phyloP scores from a whole-genome alignment of 2,888 invertebrate species.

The Biston betularia region DNA sequence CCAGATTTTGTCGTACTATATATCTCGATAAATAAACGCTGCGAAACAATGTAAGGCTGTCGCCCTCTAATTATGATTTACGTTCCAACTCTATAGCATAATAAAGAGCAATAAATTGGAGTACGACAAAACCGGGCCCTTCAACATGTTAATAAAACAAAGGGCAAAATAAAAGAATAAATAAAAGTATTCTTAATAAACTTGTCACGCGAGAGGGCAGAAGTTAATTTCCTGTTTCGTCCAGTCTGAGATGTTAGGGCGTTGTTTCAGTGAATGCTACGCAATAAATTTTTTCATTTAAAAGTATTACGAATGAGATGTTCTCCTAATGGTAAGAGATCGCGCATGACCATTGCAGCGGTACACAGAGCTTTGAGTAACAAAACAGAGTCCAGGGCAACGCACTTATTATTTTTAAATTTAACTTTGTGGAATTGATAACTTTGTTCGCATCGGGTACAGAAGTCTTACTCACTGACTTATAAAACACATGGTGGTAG shows the following conservation, averaged over 20 bases:
- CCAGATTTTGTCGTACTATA: neutral
- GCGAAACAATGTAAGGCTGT: constrained; percentile 7
- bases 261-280: constrained; percentile 38
- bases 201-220: constrained; percentile 79
- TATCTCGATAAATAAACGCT: neutral
- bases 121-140: constrained; percentile 48
- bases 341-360: too few species aligned
- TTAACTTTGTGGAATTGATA: too few species aligned
- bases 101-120: constrained; percentile 25
- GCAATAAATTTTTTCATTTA: constrained; percentile 21
- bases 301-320: neutral
- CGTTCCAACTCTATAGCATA: constrained; percentile 20
- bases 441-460: too few species aligned
- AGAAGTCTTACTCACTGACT: too few species aligned
- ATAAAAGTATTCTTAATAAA: constrained; percentile 80
- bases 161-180: constrained; percentile 69
- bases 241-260: constrained; percentile 59
- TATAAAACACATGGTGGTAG: too few species aligned
- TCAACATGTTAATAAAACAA: constrained; percentile 56
- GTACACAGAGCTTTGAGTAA: too few species aligned
- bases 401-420: too few species aligned
- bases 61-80: constrained; percentile 31
- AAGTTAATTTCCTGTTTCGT: constrained; percentile 83
- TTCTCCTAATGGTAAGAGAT: too few species aligned
- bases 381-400: too few species aligned